Conservation (phyloP, 92 coral and sea anemone species). For the Phenganax stokvisi region DNA sequence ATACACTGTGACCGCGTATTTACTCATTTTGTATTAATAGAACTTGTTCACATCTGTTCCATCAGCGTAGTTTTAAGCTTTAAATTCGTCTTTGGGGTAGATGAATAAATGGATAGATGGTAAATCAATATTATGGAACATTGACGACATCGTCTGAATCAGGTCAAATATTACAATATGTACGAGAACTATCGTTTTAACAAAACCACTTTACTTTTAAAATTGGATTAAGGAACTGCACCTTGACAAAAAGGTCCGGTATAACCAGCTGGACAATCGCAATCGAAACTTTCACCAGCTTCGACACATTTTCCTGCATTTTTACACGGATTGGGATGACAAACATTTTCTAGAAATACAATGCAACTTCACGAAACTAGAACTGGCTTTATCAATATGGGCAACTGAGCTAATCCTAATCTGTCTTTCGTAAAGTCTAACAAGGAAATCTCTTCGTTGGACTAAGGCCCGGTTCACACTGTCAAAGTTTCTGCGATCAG, state of each 20-base stretch:
- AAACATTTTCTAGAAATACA: conserved; percentile 69
- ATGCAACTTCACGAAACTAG: background rate
- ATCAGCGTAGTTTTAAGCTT: background rate
- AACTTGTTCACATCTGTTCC: background rate
- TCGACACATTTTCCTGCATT: conserved; percentile 83
- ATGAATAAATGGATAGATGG: too few relatives aligned
- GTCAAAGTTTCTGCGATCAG: too few relatives aligned
- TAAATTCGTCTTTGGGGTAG: too few relatives aligned
- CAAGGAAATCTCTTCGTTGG: background rate
- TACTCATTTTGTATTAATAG: background rate
- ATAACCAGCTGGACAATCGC: conserved; percentile 88
- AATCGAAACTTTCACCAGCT: conserved; percentile 77
- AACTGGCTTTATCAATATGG: background rate
- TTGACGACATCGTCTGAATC: too few relatives aligned
- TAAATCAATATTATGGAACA: too few relatives aligned
- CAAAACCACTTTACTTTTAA: background rate
- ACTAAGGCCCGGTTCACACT: background rate
- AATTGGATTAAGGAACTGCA: conserved; percentile 24
- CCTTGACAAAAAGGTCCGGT: conserved; percentile 97
- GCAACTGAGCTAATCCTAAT: too few relatives aligned
- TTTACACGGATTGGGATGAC: conserved; percentile 96
- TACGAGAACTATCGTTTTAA: background rate
- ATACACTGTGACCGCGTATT: too few relatives aligned
- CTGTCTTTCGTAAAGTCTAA: too few relatives aligned
- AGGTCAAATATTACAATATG: too few relatives aligned